A percentile compares a stretch with the other conserved stretches of the same genome.
These are phyloP conservation scores for Chelon labrosus DNA, from an alignment of 2,797 vertebrate genomes.

Conservation along the genomic window DNA sequence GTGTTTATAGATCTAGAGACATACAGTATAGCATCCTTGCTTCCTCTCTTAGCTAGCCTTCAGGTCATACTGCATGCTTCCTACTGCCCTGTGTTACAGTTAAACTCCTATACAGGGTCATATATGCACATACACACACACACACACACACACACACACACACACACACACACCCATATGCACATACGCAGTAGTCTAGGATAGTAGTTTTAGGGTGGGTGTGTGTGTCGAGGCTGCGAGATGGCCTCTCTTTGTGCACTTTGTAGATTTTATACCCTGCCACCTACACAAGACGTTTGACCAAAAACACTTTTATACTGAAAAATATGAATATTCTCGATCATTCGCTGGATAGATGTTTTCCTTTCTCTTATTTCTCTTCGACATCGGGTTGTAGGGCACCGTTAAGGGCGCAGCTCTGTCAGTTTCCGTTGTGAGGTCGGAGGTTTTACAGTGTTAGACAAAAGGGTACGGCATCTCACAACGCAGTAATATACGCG, in stretches of 20 bases:
- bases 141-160: constrained; percentile 14
- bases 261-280: constrained; percentile 85
- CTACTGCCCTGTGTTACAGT: constrained; percentile 80
- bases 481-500: constrained; percentile 52
- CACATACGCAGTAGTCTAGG: constrained; percentile 73
- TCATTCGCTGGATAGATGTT: constrained; percentile 73
- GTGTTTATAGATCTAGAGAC: constrained; percentile 71
- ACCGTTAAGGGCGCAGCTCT: constrained; percentile 41
- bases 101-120: constrained; percentile 80
- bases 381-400: constrained; percentile 62
- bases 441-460: constrained; percentile 56
- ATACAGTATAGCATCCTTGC: constrained; percentile 68
- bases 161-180: constrained; percentile 35
- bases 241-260: constrained; percentile 83
- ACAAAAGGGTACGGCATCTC: constrained; percentile 53
- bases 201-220: constrained; percentile 74
- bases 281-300: constrained; percentile 81
- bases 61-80: constrained; percentile 86
- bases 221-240: constrained; percentile 77
- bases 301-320: constrained; percentile 83
- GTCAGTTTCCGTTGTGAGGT: constrained; percentile 61
- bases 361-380: constrained; percentile 69
- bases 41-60: constrained; percentile 83
- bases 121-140: constrained; percentile 71
- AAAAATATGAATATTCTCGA: constrained; percentile 72